phyloP scores from a whole-genome alignment of 2,797 vertebrate species.

The Trichosurus vulpecula region DNA sequence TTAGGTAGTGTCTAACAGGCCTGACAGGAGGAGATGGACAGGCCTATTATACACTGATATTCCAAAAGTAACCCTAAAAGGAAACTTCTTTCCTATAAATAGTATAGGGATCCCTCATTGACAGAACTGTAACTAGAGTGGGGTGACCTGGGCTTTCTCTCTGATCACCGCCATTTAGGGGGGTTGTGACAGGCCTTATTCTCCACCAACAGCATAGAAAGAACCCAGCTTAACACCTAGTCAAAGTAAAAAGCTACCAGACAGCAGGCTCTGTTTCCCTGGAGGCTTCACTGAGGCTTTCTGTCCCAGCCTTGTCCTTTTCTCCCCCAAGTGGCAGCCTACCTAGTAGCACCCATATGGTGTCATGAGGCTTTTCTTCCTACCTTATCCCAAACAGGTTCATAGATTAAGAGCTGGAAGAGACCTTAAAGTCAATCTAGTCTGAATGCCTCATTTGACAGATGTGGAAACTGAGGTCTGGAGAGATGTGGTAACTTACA shows the following conservation, averaged over 20 bases:
- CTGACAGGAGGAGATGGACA: neutral
- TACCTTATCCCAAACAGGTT: neutral
- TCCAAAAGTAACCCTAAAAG: neutral
- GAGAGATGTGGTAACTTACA: neutral
- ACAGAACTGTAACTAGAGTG: neutral
- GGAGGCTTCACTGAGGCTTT: neutral
- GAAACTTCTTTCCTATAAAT: neutral
- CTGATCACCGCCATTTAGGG: neutral
- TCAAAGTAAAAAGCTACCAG: neutral
- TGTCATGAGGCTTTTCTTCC: neutral
- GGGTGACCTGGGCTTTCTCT: neutral
- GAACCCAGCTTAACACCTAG: neutral
- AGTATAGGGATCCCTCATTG: neutral
- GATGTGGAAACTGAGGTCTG: neutral
- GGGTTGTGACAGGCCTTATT: neutral
- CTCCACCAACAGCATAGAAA: neutral
- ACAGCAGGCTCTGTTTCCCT: no score
- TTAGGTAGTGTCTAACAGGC: neutral
- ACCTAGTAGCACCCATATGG: neutral
- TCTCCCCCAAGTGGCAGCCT: neutral
- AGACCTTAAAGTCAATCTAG: neutral
- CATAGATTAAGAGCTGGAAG: neutral
- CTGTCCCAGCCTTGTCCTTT: neutral
- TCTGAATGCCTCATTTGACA: neutral
- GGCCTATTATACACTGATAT: neutral